Evolutionary conservation across 2,797 vertebrate species (phyloP), one percentile per base, ranked within the genome.

Genomic region (Hydrolagus colliei): DNA sequence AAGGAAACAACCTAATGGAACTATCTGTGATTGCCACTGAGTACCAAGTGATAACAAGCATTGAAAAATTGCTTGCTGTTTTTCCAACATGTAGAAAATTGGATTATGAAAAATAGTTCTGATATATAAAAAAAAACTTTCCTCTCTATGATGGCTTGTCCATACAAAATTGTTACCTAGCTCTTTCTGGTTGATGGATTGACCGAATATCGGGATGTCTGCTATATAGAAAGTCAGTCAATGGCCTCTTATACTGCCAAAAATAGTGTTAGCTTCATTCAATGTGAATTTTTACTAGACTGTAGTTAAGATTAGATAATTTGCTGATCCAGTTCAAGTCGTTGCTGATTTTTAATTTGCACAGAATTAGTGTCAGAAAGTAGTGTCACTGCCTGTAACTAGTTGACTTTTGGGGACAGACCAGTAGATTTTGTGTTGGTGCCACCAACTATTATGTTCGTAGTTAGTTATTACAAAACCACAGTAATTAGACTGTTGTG

Each of bases 321-420:
- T 98, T 98, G 96, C 96, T 97, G 97, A 96, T 97, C 97, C 96
- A 97, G 95, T 96, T 98, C 96, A 96, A 96, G 95, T 97, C 96
- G 96, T 98, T 97, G 96, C 96, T 98, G 96, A 97, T 96, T 97
- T 97, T 93, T 98, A 95, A 96, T 98, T 98, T 99, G 97, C 97
- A 98, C 97, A 98, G 96, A 94, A 97, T 95, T 98, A 97, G 97
- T 96, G 95, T 96, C 96, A 96, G 94, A 97, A 96, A 93, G 95
- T 96, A 96, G 96, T 96, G 95, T 97, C 96, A 97, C 96, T 96
- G 96, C 96, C 97, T 98, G 96, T 98, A 97, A 96, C 96, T 97
- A 95, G 96, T 96, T 95, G 93, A 94, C 94, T 95, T 95, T 94
- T 95, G 92, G 93, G 95, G 95, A 96, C 93, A 92, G 90, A 94